Conservation (phyloP, 64 coral and sea anemone species). For the Pachyseris speciosa region DNA sequence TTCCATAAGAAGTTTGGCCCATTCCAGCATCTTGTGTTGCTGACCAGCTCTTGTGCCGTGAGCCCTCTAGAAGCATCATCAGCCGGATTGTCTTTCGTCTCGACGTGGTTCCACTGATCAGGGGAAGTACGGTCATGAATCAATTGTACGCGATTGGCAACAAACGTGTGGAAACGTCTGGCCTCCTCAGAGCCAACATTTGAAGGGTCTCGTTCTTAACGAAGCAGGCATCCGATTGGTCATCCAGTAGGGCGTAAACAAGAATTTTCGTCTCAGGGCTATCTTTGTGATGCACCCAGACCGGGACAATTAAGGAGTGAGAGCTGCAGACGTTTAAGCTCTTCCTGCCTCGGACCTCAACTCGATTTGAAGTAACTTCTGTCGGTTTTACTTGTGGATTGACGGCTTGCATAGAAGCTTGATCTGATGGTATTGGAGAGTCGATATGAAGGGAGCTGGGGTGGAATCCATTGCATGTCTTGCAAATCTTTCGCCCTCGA, state of each 20-base stretch:
- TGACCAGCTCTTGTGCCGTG: neutral
- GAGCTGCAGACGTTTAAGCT: neutral
- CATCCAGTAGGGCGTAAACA: constrained; percentile 68
- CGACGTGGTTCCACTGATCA: constrained; percentile 1
- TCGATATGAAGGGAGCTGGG: neutral
- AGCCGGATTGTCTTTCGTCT: constrained; percentile 26
- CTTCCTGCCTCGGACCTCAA: neutral
- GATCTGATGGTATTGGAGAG: neutral
- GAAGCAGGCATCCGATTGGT: constrained; percentile 74
- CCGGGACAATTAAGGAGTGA: constrained; percentile 45
- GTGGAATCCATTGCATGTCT: constrained; percentile 22
- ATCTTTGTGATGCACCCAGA: constrained; percentile 41
- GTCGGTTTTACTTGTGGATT: neutral
- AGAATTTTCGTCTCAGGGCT: constrained; percentile 32
- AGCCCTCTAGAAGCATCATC: constrained; percentile 12
- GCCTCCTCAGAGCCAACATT: constrained; percentile 4
- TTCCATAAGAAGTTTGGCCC: constrained; percentile 14
- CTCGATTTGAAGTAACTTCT: neutral
- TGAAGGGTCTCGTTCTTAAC: constrained; percentile 10
- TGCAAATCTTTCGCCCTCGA: neutral
- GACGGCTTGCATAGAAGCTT: neutral
- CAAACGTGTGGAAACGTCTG: constrained; percentile 27
- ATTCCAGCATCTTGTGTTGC: constrained; percentile 37
- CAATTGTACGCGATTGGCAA: constrained; percentile 1
- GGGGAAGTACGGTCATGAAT: constrained; percentile 5